phyloP scores from a whole-genome alignment of 2,113 vertebrate genomes.

The Nasalis larvatus region DNA sequence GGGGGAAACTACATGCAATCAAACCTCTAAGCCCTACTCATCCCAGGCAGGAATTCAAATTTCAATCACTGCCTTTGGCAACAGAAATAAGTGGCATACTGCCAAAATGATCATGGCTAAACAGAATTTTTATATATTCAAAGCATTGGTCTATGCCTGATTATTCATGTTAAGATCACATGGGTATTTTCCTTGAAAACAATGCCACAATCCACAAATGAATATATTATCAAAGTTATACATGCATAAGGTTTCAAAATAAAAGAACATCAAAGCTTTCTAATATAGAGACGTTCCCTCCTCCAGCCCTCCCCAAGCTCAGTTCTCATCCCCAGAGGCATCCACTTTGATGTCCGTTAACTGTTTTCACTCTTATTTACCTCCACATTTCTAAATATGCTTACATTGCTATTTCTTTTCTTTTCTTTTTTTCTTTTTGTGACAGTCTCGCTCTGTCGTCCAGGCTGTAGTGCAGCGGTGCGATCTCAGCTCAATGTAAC shows the following conservation, averaged over 20 bases:
- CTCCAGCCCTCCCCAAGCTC: not conserved
- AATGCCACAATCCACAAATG: slow-evolving; percentile 29
- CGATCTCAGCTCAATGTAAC: too few species aligned
- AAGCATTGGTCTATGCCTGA: not conserved
- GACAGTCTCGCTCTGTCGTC: too few species aligned
- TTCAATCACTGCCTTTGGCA: not conserved
- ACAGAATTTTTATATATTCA: not conserved
- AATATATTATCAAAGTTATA: slow-evolving; percentile 15
- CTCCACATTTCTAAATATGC: too few species aligned
- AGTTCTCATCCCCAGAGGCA: not conserved
- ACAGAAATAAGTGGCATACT: not conserved
- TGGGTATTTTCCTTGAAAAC: not conserved
- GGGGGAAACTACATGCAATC: not conserved
- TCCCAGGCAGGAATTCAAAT: not conserved
- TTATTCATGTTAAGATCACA: not conserved
- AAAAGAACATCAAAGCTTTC: not conserved
- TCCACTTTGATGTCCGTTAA: not conserved
- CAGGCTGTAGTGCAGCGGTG: too few species aligned
- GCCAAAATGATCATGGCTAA: not conserved
- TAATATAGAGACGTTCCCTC: not conserved
- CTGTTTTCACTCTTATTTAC: not conserved
- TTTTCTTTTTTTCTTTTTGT: too few species aligned
- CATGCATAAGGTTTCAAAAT: not conserved
- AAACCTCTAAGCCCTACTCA: not conserved
- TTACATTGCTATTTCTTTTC: too few species aligned